Conservation (phyloP, 2,113 vertebrate genomes). For the Bubo bubo region DNA sequence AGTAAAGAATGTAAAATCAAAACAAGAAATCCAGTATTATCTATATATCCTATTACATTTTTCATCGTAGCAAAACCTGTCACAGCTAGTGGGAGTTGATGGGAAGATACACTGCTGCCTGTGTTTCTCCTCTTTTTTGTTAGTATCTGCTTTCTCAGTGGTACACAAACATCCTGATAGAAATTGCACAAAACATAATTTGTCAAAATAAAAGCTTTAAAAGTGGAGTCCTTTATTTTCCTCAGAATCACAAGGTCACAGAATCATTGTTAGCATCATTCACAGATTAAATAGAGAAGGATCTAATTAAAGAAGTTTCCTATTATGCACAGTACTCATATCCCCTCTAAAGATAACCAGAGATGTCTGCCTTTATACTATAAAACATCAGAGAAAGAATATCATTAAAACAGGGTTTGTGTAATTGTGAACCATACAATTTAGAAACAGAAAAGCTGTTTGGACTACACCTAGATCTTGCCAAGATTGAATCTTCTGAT, state of each 20-base stretch:
- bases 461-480: not conserved
- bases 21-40: not conserved
- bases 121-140: not conserved
- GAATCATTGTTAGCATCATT: not conserved
- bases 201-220: not conserved
- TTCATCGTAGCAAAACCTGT: not conserved
- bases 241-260: not conserved
- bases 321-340: not conserved
- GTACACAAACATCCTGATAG: not conserved
- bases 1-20: slow-evolving; percentile 17
- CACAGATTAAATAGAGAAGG: not conserved
- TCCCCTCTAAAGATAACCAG: not conserved
- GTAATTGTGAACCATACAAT: not conserved
- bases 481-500: not conserved
- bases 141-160: not conserved
- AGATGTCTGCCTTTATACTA: not conserved
- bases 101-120: not conserved
- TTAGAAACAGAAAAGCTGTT: not conserved
- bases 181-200: not conserved
- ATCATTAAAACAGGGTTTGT: not conserved
- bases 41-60: not conserved
- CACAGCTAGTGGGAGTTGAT: not conserved
- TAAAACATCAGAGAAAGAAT: not conserved
- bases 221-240: not conserved
- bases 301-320: not conserved